Evolutionary conservation across 1,140 invertebrate species (phyloP), one percentile per base, ranked within the genome.

Genomic region (Paraescarpia echinospica): DNA sequence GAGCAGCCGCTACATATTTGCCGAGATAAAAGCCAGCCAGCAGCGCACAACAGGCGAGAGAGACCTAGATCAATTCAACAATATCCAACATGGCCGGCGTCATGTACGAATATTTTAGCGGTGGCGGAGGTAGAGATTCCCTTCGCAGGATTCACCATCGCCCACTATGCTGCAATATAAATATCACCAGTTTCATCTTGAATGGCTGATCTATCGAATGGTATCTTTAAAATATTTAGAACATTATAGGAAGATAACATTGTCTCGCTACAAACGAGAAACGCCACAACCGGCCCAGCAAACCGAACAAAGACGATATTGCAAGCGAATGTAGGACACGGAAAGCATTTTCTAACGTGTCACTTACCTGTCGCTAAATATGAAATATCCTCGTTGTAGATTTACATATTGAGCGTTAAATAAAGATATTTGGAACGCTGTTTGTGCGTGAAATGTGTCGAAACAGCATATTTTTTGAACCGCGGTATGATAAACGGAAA

Each of bases 41-140:
- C 59, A 77, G 18, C 59, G 59, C 59, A 77, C 59, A 27, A 77
- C 59, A 77, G 59, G 59, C 59, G 59, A 77, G 59, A 77, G 59
- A 77, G 59, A 77, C 59, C 59, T 77, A 77, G 59, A 77, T 77
- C 59, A 77, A 77, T 77, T 77, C 59, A 77, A 77, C 59, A 77
- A 77, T 77, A 77, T 77, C 59, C 59, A 77, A 77, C 59, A 77
- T 77, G 59, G 59, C 59, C 59, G 59, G 59, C 59, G 59, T 77
- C 59, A 77, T 77, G 59, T 77, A 77, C 59, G 59, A 77, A 77
- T 77, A 77, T 77, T 31, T 77, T 77, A 77, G 59, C 59, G 59
- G 8, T 77, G 59, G 59, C 22, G 22, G 59, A 77, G 59, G 59
- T 77, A 77, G 59, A 14, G 22, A 31, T 77, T 77, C 59, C 59